Evolutionary conservation across 2,888 invertebrate species (phyloP).

Genomic region (Ochropacha duplaris): DNA sequence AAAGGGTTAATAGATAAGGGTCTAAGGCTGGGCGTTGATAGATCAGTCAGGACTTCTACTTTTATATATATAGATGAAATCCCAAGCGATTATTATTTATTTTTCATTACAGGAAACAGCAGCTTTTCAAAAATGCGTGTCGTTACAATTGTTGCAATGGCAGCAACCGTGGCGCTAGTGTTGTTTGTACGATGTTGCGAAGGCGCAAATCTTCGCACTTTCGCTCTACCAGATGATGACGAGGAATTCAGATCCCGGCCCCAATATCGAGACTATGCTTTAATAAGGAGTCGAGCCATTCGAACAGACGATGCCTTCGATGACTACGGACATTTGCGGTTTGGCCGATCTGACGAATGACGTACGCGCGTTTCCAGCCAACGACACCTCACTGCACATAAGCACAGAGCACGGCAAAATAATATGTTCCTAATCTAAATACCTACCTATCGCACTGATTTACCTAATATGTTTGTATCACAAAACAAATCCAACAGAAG

Average conservation of each 20-base stretch:
- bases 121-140: constrained; percentile 46
- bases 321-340: constrained; percentile 89
- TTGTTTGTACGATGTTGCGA: constrained; percentile 53
- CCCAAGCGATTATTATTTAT: background rate
- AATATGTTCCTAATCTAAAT: constrained; percentile 26
- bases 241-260: constrained; percentile 58
- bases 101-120: constrained; percentile 15
- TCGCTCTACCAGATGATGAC: constrained; percentile 57
- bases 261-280: constrained; percentile 83
- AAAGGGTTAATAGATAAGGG: too few relatives aligned
- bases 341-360: constrained; percentile 84
- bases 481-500: background rate
- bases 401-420: constrained; percentile 20
- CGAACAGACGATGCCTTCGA: constrained; percentile 86
- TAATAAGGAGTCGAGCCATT: constrained; percentile 64
- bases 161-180: constrained; percentile 44
- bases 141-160: constrained; percentile 48
- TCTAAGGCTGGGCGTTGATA: too few relatives aligned
- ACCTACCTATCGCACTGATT: constrained; percentile 1
- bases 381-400: constrained; percentile 23
- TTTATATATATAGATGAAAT: too few relatives aligned
- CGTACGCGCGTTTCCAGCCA: constrained; percentile 29
- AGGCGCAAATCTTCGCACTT: constrained; percentile 47
- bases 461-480: background rate
- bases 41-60: too few relatives aligned